Conservation (phyloP, 2,113 vertebrate species). For the Callipepla californica region DNA sequence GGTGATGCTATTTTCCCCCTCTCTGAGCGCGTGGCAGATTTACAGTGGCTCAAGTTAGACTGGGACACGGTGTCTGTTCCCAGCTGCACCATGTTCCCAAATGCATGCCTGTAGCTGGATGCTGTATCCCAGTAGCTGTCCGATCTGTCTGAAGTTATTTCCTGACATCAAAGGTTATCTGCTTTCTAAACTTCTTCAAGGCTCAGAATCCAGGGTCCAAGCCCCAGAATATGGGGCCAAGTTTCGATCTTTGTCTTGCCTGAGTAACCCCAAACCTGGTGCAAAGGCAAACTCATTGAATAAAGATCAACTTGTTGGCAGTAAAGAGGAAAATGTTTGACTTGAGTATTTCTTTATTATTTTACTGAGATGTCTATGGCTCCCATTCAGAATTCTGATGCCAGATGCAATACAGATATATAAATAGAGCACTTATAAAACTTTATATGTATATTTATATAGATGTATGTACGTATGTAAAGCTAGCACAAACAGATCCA, state of each 20-base stretch:
- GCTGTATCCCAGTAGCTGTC: fast-evolving
- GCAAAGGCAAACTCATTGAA: background rate
- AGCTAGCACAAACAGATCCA: background rate
- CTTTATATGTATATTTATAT: background rate
- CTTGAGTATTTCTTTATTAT: background rate
- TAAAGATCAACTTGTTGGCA: background rate
- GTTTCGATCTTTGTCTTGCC: background rate
- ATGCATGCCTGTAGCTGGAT: fast-evolving
- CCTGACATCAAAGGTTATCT: background rate
- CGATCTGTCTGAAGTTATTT: background rate
- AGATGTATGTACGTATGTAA: background rate
- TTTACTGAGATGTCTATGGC: background rate
- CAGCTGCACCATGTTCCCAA: background rate
- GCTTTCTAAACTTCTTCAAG: background rate
- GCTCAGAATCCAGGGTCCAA: background rate
- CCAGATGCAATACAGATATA: too few relatives aligned
- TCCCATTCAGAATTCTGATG: background rate
- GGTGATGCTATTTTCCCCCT: background rate
- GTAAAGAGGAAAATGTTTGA: background rate
- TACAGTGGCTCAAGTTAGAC: background rate
- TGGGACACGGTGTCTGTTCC: background rate
- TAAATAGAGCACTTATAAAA: background rate
- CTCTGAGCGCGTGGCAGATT: background rate
- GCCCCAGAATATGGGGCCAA: fast-evolving
- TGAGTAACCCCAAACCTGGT: background rate